phyloP scores from a whole-genome alignment of 2,888 invertebrate species.

The Heliconius ismenius region DNA sequence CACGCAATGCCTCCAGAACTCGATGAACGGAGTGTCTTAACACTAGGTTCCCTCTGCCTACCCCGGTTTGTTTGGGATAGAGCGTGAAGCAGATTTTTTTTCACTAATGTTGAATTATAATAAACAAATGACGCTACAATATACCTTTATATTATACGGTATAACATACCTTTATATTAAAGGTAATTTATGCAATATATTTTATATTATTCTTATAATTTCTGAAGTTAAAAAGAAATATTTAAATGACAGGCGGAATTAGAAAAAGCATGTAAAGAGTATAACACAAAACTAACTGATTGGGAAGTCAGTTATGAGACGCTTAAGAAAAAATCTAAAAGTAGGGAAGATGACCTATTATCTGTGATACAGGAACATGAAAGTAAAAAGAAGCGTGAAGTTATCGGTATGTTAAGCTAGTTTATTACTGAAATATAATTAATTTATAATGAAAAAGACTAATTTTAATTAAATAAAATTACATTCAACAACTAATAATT shows the following conservation, averaged over 20 bases:
- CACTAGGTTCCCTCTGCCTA: no score
- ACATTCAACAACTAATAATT: not conserved
- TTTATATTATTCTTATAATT: no score
- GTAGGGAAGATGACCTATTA: constrained; percentile 80
- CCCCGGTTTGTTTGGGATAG: no score
- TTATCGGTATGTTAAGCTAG: constrained; percentile 51
- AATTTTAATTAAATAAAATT: not conserved
- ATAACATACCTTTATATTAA: no score
- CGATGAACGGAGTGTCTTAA: no score
- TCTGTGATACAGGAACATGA: constrained; percentile 68
- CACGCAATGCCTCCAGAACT: no score
- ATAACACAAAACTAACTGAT: constrained; percentile 66
- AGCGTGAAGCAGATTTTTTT: no score
- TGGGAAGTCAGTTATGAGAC: constrained; percentile 79
- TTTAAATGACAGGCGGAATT: constrained; percentile 55
- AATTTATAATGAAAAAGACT: not conserved
- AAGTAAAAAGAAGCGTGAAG: constrained; percentile 43
- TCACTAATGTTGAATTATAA: no score
- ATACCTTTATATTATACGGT: no score
- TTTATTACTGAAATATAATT: not conserved
- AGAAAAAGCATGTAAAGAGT: constrained; percentile 57
- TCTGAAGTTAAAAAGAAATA: not conserved
- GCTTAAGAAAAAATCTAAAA: constrained; percentile 74
- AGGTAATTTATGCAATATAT: no score
- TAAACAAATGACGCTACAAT: no score